These are phyloP conservation scores for Phrynocephalus guinanensis DNA, from an alignment of 2,797 vertebrate species.

Conservation along the genomic window DNA sequence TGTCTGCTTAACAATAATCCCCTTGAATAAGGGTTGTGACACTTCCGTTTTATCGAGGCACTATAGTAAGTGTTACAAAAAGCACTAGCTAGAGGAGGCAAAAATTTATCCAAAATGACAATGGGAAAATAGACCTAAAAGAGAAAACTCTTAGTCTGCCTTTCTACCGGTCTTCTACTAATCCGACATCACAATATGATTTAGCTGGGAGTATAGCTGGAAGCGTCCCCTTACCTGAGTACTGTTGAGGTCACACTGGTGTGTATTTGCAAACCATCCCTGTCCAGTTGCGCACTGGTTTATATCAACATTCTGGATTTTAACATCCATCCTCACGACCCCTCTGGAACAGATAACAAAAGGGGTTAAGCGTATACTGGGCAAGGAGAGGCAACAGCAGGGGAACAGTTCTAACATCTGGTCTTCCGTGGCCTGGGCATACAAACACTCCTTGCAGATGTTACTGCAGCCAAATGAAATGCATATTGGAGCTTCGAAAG, in stretches of 20 bases:
- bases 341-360: conserved; percentile 79
- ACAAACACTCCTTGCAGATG: neutral
- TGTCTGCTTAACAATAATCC: neutral
- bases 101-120: neutral
- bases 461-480: neutral
- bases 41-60: neutral
- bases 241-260: conserved; percentile 93
- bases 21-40: neutral
- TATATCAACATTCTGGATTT: conserved; percentile 86
- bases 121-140: neutral
- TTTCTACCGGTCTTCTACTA: neutral
- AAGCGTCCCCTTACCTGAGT: conserved; percentile 84
- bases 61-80: neutral
- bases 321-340: conserved; percentile 89
- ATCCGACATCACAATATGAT: neutral
- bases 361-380: neutral
- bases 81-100: neutral
- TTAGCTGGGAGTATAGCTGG: neutral
- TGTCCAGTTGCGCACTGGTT: conserved; percentile 87
- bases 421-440: neutral
- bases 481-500: neutral
- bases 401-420: neutral
- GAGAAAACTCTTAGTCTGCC: neutral
- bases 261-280: conserved; percentile 90
- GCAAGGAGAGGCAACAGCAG: neutral